A percentile compares a stretch with the other conserved stretches of the same genome.
These are phyloP conservation scores for Odobenus rosmarus DNA, from an alignment of 2,113 vertebrate genomes.

Conservation along the genomic window DNA sequence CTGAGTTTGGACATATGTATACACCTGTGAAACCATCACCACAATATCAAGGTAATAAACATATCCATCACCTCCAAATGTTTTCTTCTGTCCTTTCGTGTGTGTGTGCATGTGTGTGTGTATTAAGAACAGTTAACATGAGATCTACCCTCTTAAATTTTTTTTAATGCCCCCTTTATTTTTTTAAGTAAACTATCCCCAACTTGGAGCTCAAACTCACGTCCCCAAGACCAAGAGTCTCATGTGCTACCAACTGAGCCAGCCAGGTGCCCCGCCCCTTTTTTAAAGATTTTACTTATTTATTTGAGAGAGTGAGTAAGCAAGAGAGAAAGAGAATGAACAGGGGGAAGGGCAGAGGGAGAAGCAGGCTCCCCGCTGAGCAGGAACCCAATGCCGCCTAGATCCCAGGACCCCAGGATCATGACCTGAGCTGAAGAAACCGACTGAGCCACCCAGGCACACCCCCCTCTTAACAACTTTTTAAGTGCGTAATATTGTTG, in stretches of 20 bases:
- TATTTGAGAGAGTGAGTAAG: too few species aligned
- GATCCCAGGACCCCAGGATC: background rate
- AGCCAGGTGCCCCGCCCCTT: background rate
- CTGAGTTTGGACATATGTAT: background rate
- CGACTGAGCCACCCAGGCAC: too few species aligned
- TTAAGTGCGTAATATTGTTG: background rate
- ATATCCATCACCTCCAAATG: background rate
- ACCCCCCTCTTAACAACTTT: background rate
- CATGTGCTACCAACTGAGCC: background rate
- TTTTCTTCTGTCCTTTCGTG: background rate
- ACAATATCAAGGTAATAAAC: background rate
- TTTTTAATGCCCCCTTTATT: background rate
- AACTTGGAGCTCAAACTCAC: background rate
- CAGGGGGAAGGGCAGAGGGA: too few species aligned
- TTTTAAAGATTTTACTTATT: too few species aligned
- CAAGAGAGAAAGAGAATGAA: too few species aligned
- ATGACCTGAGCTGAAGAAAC: background rate
- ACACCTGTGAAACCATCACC: background rate
- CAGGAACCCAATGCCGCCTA: background rate
- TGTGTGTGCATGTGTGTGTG: background rate
- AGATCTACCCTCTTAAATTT: background rate
- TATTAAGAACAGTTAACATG: background rate
- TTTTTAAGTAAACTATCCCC: background rate
- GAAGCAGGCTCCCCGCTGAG: too few species aligned
- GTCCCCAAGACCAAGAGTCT: background rate